phyloP scores from a whole-genome alignment of 2,888 invertebrate genomes.

The Scaptodrosophila latifasciaeformis region DNA sequence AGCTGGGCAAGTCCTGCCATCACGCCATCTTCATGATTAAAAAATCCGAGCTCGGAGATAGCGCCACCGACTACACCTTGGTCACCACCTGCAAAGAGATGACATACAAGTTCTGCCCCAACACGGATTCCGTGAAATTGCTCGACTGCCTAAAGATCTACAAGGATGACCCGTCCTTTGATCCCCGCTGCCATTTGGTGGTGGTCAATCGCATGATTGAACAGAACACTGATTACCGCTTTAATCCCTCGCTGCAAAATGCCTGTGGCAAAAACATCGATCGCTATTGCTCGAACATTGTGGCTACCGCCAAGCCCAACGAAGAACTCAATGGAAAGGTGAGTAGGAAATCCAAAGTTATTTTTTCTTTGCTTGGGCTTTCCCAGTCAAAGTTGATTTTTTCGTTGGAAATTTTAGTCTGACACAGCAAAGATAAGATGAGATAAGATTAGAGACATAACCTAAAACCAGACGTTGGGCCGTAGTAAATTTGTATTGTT shows the following conservation, averaged over 20 bases:
- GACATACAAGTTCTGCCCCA: conserved; percentile 89
- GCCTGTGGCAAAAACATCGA: conserved; percentile 89
- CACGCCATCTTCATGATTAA: conserved; percentile 89
- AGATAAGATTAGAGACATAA: neutral
- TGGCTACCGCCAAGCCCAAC: conserved; percentile 78
- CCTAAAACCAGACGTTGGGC: conserved; percentile 48
- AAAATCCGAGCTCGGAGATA: conserved; percentile 89
- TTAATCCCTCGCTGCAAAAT: conserved; percentile 88
- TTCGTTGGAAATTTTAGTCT: too few species aligned
- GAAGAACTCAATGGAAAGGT: conserved; percentile 87
- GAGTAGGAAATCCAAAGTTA: conserved; percentile 25
- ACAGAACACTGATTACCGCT: conserved; percentile 91
- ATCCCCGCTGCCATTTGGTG: conserved; percentile 87
- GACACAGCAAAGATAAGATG: too few species aligned
- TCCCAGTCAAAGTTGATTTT: too few species aligned
- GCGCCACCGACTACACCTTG: conserved; percentile 90
- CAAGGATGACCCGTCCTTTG: conserved; percentile 86
- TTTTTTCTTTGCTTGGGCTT: neutral
- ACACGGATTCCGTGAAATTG: conserved; percentile 81
- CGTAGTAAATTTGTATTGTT: conserved; percentile 53
- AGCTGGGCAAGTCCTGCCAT: conserved; percentile 83
- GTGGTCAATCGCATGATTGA: conserved; percentile 93
- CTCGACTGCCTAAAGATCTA: conserved; percentile 87
- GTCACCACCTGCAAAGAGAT: conserved; percentile 89
- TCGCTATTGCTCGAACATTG: conserved; percentile 80